Conservation (phyloP, 2,888 invertebrate species). For the Nudaria mundana region DNA sequence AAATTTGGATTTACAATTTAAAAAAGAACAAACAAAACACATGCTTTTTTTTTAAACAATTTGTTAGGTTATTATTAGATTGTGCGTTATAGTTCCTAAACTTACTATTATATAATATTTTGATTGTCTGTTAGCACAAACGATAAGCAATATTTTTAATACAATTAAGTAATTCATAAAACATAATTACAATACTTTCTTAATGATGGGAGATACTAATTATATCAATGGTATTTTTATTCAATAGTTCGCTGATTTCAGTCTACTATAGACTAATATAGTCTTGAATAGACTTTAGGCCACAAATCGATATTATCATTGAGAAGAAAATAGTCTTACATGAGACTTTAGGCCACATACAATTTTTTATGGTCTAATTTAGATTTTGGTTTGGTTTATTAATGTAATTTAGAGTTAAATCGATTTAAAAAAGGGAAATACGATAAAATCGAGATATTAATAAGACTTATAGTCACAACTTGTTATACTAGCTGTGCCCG, state of each 20-base stretch:
- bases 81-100: slow-evolving; percentile 5
- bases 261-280: background rate
- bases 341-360: background rate
- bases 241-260: background rate
- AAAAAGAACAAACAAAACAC: background rate
- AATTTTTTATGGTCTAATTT: too few species aligned
- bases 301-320: too few species aligned
- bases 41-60: slow-evolving; percentile 3
- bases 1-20: slow-evolving; percentile 3
- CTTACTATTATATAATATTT: slow-evolving; percentile 18
- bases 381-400: too few species aligned
- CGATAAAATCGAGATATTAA: too few species aligned
- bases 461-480: too few species aligned
- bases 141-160: slow-evolving; percentile 13
- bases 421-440: too few species aligned
- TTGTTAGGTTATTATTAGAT: slow-evolving; percentile 4
- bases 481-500: too few species aligned
- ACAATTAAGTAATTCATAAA: slow-evolving; percentile 12
- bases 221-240: background rate
- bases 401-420: too few species aligned
- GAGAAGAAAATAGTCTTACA: background rate
- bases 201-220: background rate
- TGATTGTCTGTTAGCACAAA: slow-evolving; percentile 8
- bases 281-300: background rate
- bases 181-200: background rate